Evolutionary conservation across 2,888 invertebrate genomes (phyloP).

Genomic region (Galeopsomyia nigrocyanea): DNA sequence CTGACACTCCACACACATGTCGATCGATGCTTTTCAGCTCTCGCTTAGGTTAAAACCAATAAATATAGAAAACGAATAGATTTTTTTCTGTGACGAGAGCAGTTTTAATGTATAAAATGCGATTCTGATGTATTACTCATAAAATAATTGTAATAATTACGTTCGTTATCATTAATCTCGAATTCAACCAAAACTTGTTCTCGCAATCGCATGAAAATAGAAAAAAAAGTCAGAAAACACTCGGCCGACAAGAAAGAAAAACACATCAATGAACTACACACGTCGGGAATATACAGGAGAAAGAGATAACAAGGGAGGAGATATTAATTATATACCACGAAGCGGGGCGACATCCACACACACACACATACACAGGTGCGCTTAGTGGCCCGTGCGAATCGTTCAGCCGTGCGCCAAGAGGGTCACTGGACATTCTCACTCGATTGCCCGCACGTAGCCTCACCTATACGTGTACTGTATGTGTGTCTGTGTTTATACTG

Average conservation of each 20-base stretch:
- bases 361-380: slow-evolving; percentile 41
- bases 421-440: slow-evolving; percentile 65
- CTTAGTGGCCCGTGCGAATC: slow-evolving; percentile 56
- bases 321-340: slow-evolving; percentile 17
- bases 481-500: not conserved
- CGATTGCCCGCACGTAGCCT: slow-evolving; percentile 58
- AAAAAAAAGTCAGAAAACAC: too few relatives aligned
- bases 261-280: not conserved
- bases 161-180: too few relatives aligned
- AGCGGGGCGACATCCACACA: not conserved
- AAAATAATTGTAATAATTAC: too few relatives aligned
- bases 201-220: too few relatives aligned
- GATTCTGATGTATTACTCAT: too few relatives aligned
- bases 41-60: too few relatives aligned
- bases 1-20: not conserved
- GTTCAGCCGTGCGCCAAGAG: slow-evolving; percentile 60
- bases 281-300: not conserved
- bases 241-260: too few relatives aligned
- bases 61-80: too few relatives aligned
- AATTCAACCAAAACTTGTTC: too few relatives aligned
- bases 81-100: too few relatives aligned
- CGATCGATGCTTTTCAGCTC: slow-evolving; percentile 15
- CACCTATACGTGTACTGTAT: not conserved
- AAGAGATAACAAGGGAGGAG: slow-evolving; percentile 24
- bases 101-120: too few relatives aligned